Evolutionary conservation across 1,140 invertebrate genomes (phyloP).

Genomic region (Zaprionus capensis): DNA sequence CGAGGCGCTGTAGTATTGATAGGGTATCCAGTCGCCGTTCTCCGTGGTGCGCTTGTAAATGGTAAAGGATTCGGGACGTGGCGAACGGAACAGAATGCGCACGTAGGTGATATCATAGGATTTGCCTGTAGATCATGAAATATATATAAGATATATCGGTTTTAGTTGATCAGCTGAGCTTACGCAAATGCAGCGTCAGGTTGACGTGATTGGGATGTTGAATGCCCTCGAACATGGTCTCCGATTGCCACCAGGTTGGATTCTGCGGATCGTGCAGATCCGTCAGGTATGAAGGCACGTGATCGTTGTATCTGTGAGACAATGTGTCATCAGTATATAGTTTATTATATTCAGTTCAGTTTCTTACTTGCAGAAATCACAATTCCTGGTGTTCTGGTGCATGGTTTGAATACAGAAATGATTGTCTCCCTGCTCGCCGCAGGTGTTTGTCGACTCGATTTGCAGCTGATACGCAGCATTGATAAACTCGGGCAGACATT

Average conservation of each 20-base stretch:
- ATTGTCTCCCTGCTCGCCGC: conserved; percentile 90
- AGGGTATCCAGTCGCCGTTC: conserved; percentile 95
- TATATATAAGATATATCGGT: not conserved
- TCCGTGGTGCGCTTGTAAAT: conserved; percentile 95
- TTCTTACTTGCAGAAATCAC: conserved; percentile 84
- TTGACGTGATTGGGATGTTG: conserved; percentile 96
- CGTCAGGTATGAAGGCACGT: conserved; percentile 89
- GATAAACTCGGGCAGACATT: conserved; percentile 97
- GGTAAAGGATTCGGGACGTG: conserved; percentile 98
- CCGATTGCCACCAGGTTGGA: conserved; percentile 99
- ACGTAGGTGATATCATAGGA: conserved; percentile 99
- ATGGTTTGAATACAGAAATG: conserved; percentile 96
- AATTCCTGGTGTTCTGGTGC: conserved; percentile 85
- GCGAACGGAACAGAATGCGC: conserved; percentile 95
- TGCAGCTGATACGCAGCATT: conserved; percentile 95
- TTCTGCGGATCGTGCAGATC: conserved; percentile 95
- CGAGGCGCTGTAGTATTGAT: conserved; percentile 97
- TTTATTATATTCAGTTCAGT: not conserved
- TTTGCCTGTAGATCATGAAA: conserved; percentile 89
- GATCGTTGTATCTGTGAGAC: conserved; percentile 60
- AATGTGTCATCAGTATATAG: not conserved
- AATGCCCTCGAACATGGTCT: conserved; percentile 97
- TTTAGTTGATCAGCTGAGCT: conserved; percentile 68
- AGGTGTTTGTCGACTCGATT: conserved; percentile 98
- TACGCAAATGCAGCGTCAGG: conserved; percentile 95